These are phyloP conservation scores for Aphelenchoides besseyi DNA, from an alignment of 1,140 invertebrate species.

Conservation along the genomic window DNA sequence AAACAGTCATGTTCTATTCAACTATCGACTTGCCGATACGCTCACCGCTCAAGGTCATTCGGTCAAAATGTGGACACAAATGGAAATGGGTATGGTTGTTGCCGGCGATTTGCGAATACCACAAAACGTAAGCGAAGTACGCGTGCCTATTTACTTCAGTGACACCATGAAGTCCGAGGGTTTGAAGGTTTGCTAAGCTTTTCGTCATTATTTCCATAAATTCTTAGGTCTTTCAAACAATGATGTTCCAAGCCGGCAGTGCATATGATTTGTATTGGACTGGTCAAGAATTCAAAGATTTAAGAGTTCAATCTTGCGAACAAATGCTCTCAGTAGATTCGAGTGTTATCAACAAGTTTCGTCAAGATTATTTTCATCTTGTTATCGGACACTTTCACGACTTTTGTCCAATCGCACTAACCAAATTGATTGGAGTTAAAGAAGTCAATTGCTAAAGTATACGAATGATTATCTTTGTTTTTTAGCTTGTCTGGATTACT, in stretches of 20 bases:
- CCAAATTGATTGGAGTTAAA: constrained; percentile 43
- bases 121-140: constrained; percentile 44
- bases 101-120: constrained; percentile 54
- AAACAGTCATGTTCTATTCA: constrained; percentile 61
- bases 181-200: constrained; percentile 49
- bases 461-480: constrained; percentile 33
- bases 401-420: constrained; percentile 55
- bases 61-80: constrained; percentile 60
- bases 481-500: constrained; percentile 60
- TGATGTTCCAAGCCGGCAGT: constrained; percentile 59
- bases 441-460: no score
- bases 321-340: constrained; percentile 51
- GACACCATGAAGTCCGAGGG: constrained; percentile 58
- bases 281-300: constrained; percentile 59
- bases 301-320: constrained; percentile 59
- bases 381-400: constrained; percentile 62
- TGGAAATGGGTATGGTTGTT: constrained; percentile 62
- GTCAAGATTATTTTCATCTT: constrained; percentile 51
- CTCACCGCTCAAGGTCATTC: constrained; percentile 53
- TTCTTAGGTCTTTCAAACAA: constrained; percentile 61
- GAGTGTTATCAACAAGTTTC: constrained; percentile 28
- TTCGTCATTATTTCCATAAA: constrained; percentile 1
- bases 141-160: constrained; percentile 59
- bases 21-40: constrained; percentile 57
- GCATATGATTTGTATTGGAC: constrained; percentile 62